phyloP scores from a whole-genome alignment of 2,797 vertebrate genomes.

The Hoplostethus mediterraneus region DNA sequence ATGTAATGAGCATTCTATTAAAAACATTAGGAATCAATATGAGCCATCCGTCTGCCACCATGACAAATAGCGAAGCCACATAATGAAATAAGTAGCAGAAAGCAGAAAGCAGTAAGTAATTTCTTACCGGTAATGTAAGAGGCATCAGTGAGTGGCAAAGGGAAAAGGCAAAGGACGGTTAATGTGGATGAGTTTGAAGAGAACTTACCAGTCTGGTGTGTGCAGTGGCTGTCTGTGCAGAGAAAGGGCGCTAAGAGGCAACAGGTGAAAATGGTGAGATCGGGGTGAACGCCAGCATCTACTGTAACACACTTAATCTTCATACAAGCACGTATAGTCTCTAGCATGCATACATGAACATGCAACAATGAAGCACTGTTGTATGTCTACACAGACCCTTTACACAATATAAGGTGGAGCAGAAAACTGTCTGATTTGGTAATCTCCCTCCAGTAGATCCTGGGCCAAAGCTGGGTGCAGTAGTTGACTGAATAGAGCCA shows the following conservation, averaged over 20 bases:
- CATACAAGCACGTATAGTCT: slow-evolving; percentile 17
- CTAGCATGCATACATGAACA: slow-evolving; percentile 23
- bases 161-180: slow-evolving; percentile 57
- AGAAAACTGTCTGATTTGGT: slow-evolving; percentile 72
- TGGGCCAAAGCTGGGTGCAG: slow-evolving; percentile 68
- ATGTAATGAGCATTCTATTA: slow-evolving; percentile 69
- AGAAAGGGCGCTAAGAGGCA: slow-evolving; percentile 77
- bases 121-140: slow-evolving; percentile 73
- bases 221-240: slow-evolving; percentile 75
- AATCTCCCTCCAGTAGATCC: slow-evolving; percentile 63
- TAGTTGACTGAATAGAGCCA: slow-evolving; percentile 66
- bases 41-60: slow-evolving; percentile 54
- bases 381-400: slow-evolving; percentile 52
- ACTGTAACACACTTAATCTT: slow-evolving; percentile 20
- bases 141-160: slow-evolving; percentile 64
- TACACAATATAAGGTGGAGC: slow-evolving; percentile 70
- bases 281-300: slow-evolving; percentile 28
- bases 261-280: slow-evolving; percentile 48
- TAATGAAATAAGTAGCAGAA: slow-evolving; percentile 65
- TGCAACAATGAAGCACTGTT: slow-evolving; percentile 53
- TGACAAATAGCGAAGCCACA: slow-evolving; percentile 58
- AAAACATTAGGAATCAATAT: slow-evolving; percentile 66
- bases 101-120: slow-evolving; percentile 51
- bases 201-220: slow-evolving; percentile 79
- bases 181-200: slow-evolving; percentile 55